phyloP scores from a whole-genome alignment of 2,113 vertebrate genomes.

The Deroptyus accipitrinus region DNA sequence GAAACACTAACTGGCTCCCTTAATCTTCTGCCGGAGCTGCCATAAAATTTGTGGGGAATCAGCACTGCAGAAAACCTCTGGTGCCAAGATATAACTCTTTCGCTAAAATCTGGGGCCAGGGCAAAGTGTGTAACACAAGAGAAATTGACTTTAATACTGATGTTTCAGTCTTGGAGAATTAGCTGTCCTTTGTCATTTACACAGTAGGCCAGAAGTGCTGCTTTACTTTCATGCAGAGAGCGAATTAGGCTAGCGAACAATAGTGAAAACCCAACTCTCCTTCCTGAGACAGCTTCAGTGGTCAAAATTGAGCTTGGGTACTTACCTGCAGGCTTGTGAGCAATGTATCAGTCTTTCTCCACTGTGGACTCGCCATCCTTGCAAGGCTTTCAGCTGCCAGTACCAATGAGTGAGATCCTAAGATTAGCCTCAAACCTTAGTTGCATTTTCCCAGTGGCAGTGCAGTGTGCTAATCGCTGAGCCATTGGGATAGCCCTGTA shows the following conservation, averaged over 20 bases:
- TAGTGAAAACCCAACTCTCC: neutral
- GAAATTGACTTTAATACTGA: neutral
- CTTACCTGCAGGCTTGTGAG: neutral
- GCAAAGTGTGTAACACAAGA: neutral
- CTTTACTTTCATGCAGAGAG: neutral
- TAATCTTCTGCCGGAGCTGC: neutral
- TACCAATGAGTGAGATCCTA: neutral
- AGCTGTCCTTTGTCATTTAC: neutral
- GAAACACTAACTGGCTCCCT: neutral
- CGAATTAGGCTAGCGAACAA: rapidly evolving
- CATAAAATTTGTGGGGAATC: neutral
- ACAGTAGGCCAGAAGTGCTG: neutral
- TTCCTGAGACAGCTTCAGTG: neutral
- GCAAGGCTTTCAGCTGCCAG: neutral
- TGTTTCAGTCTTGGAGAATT: neutral
- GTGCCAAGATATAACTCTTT: neutral
- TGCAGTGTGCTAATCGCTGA: constrained; percentile 1
- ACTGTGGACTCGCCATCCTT: neutral
- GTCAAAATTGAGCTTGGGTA: neutral
- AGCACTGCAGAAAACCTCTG: neutral
- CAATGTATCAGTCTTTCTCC: neutral
- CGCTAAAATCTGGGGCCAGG: neutral
- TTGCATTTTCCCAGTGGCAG: neutral
- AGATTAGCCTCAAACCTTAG: neutral
- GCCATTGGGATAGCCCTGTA: constrained; percentile 30